These are phyloP conservation scores for Urosaurus nigricauda DNA, from an alignment of 2,797 vertebrate genomes.

Conservation along the genomic window DNA sequence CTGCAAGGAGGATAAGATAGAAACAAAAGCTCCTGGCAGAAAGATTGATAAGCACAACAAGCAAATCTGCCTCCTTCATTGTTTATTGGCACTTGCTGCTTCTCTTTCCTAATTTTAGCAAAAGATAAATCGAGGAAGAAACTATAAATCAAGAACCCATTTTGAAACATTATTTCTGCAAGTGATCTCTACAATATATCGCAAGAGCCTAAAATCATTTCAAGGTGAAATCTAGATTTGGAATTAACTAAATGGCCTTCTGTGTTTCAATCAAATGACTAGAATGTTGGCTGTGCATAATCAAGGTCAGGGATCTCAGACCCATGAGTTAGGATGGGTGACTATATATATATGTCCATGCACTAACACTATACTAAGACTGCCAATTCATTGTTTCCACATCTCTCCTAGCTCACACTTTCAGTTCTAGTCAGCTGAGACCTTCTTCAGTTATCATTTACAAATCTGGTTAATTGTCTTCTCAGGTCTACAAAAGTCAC, in stretches of 20 bases:
- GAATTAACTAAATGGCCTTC: background rate
- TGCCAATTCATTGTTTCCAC: background rate
- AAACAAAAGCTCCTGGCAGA: constrained; percentile 18
- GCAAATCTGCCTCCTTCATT: background rate
- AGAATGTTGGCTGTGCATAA: background rate
- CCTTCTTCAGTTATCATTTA: no score
- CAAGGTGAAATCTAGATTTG: background rate
- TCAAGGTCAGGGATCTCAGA: no score
- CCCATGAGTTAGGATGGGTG: no score
- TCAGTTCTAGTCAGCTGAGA: no score
- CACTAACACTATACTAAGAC: background rate
- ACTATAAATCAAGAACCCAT: rapidly evolving
- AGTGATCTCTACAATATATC: background rate
- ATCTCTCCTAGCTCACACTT: background rate
- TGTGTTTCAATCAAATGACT: background rate
- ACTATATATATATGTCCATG: background rate
- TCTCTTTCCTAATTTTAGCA: background rate
- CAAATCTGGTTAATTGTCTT: no score
- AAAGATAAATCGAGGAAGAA: constrained; percentile 26
- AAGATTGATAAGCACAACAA: background rate
- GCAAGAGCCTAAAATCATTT: background rate
- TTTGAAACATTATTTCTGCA: background rate
- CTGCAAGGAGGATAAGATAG: background rate
- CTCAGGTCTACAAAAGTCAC: no score
- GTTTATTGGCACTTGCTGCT: background rate